These are phyloP conservation scores for Petroica traversi DNA, from an alignment of 2,113 vertebrate species.

Conservation along the genomic window DNA sequence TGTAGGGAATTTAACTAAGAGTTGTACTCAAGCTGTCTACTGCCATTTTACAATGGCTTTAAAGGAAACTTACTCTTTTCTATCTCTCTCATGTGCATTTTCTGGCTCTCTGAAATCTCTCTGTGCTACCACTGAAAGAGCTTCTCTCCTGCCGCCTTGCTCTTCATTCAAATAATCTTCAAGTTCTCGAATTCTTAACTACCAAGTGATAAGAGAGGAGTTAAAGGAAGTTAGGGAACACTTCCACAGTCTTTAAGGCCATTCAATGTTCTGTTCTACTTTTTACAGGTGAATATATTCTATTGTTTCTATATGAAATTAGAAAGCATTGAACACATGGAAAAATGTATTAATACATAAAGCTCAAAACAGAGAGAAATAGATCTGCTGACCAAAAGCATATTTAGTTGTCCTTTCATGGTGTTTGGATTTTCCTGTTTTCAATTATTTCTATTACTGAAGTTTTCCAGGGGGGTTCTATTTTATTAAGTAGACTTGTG, in stretches of 20 bases:
- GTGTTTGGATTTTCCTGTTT: neutral
- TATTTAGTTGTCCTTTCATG: neutral
- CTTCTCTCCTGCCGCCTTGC: conserved; percentile 77
- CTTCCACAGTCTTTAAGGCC: neutral
- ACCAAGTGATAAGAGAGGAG: conserved; percentile 4
- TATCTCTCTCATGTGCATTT: conserved; percentile 73
- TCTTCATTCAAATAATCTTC: conserved; percentile 79
- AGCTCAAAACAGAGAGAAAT: neutral
- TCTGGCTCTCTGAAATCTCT: conserved; percentile 79
- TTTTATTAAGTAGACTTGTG: neutral
- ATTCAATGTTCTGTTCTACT: neutral
- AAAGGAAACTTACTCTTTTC: conserved; percentile 70
- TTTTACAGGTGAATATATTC: neutral
- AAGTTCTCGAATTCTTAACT: conserved; percentile 83
- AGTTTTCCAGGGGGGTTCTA: neutral
- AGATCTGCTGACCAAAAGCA: neutral
- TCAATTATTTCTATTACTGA: neutral
- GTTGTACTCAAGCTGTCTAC: neutral
- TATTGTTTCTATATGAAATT: neutral
- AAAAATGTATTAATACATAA: neutral
- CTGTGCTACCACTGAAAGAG: conserved; percentile 72
- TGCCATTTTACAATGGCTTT: neutral
- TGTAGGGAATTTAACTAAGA: neutral
- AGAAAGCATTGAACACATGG: neutral
- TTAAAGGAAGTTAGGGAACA: conserved; percentile 23